Base-by-base conservation (phyloP, 2,888 invertebrate species). In the Eristalis pertinax region DNA sequence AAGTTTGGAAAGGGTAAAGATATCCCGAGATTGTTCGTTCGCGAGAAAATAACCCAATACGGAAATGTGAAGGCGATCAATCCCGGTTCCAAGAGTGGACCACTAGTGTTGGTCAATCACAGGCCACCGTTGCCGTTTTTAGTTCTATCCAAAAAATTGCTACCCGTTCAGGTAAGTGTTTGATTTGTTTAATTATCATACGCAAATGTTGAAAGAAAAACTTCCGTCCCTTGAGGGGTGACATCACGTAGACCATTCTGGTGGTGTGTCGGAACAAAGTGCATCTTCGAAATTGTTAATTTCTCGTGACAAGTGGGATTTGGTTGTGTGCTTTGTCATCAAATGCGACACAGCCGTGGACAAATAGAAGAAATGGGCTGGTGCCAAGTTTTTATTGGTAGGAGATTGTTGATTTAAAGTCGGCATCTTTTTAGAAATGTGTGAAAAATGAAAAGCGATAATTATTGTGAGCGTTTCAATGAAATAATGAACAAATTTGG, bases 1-100 rank as follows among this genome's bases (percentile, higher is more conserved):
- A 86, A 86, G 63, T 87, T 87, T 5, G 83, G 87, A 2, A 87
- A 80, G 50, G 87, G 84, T 32, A 64, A 38, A 50, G 84, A 87
- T 38, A 80, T 87, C 64, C 87, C 87, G 5, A 87, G 68, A 38
- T 35, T 22, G 7, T 87, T 87, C 65, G 69, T 87, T 11, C 84
- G 87, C 50, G 26, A 80, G 4, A 79, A 80, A 64, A 38, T 87
- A n/a, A 79, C 79, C 0, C 87, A 87, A 43, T 84, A 69, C 72
- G 87, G 87, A 26, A 72, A 24, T 22, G 65, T 87, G 7, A 68
- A 79, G 29, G 43, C 79, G 7, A 38, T 87, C n/a, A 72, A 87
- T 50, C 87, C 87, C 8, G 79, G 80, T 50, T 58, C 84, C 1
- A 83, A 87, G 26, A 84, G 76, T 65, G 87, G 87, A 4, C 87